A percentile compares a stretch with the other conserved stretches of the same genome.
Evolutionary conservation across 1,140 invertebrate species (phyloP).

Genomic region (Eufriesea mexicana): DNA sequence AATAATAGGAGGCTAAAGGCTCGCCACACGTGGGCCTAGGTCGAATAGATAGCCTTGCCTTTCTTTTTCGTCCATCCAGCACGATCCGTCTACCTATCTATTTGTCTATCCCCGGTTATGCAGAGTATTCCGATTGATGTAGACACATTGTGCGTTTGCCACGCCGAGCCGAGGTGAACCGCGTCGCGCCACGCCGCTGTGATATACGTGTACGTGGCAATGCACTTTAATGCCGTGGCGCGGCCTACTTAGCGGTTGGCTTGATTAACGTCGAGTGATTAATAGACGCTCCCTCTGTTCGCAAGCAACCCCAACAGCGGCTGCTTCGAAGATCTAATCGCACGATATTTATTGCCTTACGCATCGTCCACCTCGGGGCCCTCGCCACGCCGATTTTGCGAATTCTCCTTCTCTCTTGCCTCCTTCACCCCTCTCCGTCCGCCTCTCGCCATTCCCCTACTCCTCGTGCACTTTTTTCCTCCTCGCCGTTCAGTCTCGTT

Average conservation of each 20-base stretch:
- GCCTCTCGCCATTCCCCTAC: too few species aligned
- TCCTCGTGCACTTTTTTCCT: background rate
- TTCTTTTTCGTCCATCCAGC: background rate
- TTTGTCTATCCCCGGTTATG: constrained; percentile 28
- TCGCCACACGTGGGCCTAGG: constrained; percentile 59
- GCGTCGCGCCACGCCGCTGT: background rate
- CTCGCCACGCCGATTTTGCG: constrained; percentile 61
- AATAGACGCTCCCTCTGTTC: constrained; percentile 74
- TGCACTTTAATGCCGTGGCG: constrained; percentile 73
- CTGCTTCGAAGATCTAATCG: constrained; percentile 77
- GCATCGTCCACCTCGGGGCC: constrained; percentile 64
- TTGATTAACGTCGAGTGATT: constrained; percentile 80
- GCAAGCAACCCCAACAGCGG: constrained; percentile 71
- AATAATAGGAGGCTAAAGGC: constrained; percentile 70
- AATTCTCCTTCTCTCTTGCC: constrained; percentile 38
- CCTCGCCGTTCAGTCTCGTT: background rate
- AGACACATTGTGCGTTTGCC: constrained; percentile 29
- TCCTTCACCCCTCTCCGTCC: constrained; percentile 1
- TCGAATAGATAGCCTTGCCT: background rate
- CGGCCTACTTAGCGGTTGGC: constrained; percentile 77
- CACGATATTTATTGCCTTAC: constrained; percentile 78
- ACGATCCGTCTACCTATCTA: background rate
- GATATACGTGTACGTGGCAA: constrained; percentile 56
- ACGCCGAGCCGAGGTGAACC: background rate
- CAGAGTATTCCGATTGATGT: constrained; percentile 14